These are phyloP conservation scores for Phalacrocorax brasilianus DNA, from an alignment of 2,113 vertebrate species.

Conservation along the genomic window DNA sequence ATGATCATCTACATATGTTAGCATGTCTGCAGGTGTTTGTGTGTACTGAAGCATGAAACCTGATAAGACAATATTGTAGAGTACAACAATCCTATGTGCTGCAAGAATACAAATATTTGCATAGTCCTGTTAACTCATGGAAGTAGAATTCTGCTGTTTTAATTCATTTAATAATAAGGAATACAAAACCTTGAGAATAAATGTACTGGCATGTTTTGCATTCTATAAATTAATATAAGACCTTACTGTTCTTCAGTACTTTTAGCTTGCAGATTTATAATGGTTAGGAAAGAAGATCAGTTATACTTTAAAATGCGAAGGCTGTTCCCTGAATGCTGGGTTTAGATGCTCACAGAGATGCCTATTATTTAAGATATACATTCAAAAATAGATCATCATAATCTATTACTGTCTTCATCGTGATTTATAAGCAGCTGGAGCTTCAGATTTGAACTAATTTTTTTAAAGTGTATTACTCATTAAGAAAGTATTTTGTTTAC, in stretches of 20 bases:
- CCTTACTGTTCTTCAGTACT: not conserved
- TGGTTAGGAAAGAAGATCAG: not conserved
- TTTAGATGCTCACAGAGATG: not conserved
- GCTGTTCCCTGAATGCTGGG: not conserved
- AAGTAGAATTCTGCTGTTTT: not conserved
- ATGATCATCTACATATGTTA: not conserved
- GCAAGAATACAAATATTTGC: not conserved
- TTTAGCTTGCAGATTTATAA: not conserved
- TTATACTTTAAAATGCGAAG: not conserved
- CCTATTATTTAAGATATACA: not conserved
- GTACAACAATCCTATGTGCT: not conserved
- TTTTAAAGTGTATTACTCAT: not conserved
- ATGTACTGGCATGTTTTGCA: not conserved
- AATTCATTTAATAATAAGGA: not conserved
- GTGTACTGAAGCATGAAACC: not conserved
- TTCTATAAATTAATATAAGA: not conserved
- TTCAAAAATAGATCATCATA: slow-evolving; percentile 2
- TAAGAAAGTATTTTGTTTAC: not conserved
- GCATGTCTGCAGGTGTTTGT: not conserved
- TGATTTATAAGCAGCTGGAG: not conserved
- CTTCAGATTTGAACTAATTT: not conserved
- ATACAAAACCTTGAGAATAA: not conserved
- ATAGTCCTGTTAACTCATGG: not conserved
- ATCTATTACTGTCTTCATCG: not conserved
- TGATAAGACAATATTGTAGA: not conserved